phyloP scores from a whole-genome alignment of 2,888 invertebrate genomes.

The Elysia crispata region DNA sequence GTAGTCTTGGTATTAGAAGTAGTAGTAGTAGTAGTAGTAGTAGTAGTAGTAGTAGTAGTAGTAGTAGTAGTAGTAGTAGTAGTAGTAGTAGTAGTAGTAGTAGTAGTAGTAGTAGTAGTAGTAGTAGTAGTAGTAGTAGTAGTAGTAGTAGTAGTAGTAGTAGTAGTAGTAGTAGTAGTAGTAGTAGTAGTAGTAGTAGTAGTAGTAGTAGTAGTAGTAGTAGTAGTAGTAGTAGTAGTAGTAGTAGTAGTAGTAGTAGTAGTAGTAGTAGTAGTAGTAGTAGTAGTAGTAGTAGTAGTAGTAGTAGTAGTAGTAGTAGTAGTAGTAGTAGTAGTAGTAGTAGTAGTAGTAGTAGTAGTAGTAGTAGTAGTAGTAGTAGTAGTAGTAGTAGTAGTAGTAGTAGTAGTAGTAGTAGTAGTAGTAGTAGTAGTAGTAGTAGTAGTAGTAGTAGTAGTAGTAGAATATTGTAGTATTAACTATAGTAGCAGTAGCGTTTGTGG shows the following conservation, averaged over 20 bases:
- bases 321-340: neutral
- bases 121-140: constrained; percentile 9
- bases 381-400: constrained; percentile 9
- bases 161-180: constrained; percentile 9
- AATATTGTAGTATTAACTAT: too few relatives aligned
- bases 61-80: constrained; percentile 1
- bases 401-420: neutral
- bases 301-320: constrained; percentile 4
- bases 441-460: neutral
- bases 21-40: constrained; percentile 9
- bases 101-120: constrained; percentile 9
- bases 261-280: constrained; percentile 4
- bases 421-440: constrained; percentile 3
- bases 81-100: constrained; percentile 9
- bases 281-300: neutral
- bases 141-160: constrained; percentile 9
- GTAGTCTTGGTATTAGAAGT: too few relatives aligned
- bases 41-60: constrained; percentile 4
- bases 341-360: constrained; percentile 9
- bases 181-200: constrained; percentile 9
- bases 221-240: constrained; percentile 9
- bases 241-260: constrained; percentile 9
- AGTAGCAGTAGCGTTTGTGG: too few relatives aligned
- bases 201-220: constrained; percentile 9
- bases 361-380: neutral